Evolutionary conservation across 2,888 invertebrate species (phyloP).

Genomic region (Cataglyphis altisquamis): DNA sequence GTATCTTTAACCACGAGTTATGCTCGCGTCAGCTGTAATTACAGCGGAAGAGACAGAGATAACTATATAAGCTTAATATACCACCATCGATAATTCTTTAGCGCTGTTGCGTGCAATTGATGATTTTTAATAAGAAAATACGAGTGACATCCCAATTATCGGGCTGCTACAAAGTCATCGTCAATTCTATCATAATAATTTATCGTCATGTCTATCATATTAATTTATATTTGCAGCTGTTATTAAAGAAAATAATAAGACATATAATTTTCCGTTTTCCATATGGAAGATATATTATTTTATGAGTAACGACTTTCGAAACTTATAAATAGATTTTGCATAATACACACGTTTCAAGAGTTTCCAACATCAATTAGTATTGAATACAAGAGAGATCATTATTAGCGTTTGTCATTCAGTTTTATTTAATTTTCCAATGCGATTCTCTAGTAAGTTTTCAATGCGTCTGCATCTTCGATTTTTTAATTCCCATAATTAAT

Average conservation of each 20-base stretch:
- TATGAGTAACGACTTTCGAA: neutral
- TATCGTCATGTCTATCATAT: neutral
- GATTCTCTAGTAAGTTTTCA: neutral
- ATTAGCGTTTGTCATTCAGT: slow-evolving; percentile 26
- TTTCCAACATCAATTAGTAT: slow-evolving; percentile 28
- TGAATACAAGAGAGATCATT: slow-evolving; percentile 10
- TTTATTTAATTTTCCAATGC: slow-evolving; percentile 35
- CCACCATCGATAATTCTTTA: slow-evolving; percentile 21
- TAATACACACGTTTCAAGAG: neutral
- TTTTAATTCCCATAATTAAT: slow-evolving; percentile 34
- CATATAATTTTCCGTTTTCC: neutral
- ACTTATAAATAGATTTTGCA: neutral
- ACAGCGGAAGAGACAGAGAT: slow-evolving; percentile 41
- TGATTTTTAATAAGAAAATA: slow-evolving; percentile 26
- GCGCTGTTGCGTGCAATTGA: slow-evolving; percentile 16
- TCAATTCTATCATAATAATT: slow-evolving; percentile 7
- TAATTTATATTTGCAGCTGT: neutral
- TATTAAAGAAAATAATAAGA: slow-evolving; percentile 13
- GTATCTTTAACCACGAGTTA: slow-evolving; percentile 42
- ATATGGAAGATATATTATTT: slow-evolving; percentile 4
- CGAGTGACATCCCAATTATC: slow-evolving; percentile 39
- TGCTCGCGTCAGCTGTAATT: slow-evolving; percentile 42
- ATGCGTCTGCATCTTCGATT: neutral
- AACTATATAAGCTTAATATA: slow-evolving; percentile 41
- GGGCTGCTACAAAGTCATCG: slow-evolving; percentile 16